A percentile compares a stretch with the other conserved stretches of the same genome.
These are phyloP conservation scores for Amphipoea lucens DNA, from an alignment of 2,888 invertebrate genomes.

Conservation along the genomic window DNA sequence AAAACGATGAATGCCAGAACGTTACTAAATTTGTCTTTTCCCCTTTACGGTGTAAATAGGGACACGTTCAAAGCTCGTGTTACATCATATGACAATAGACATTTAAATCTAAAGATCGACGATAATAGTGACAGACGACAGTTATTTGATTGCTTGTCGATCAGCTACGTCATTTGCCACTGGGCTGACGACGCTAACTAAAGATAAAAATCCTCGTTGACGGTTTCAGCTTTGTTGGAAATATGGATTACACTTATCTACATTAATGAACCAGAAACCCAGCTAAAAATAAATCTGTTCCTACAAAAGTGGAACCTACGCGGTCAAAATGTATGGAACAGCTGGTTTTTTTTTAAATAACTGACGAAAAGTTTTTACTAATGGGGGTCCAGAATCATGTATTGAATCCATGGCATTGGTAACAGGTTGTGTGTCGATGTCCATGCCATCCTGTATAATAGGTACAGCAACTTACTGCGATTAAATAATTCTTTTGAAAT, in stretches of 20 bases:
- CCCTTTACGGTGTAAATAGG: conserved; percentile 21
- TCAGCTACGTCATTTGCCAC: conserved; percentile 18
- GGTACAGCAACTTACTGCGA: not conserved
- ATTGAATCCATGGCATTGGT: not conserved
- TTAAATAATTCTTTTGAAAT: not conserved
- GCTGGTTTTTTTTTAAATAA: not conserved
- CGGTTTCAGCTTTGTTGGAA: conserved; percentile 1
- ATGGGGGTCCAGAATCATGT: not conserved
- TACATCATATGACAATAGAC: conserved; percentile 29
- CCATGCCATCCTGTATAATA: too few species aligned
- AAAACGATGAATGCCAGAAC: conserved; percentile 4
- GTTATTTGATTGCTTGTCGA: conserved; percentile 16
- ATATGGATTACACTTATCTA: conserved; percentile 26
- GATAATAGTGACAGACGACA: conserved; percentile 20
- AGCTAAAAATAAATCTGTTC: not conserved
- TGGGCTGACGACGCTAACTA: conserved; percentile 3
- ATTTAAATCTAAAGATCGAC: conserved; percentile 38
- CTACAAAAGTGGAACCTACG: too few species aligned
- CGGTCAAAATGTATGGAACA: not conserved
- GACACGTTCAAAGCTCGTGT: conserved; percentile 18
- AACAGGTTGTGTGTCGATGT: not conserved
- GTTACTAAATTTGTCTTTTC: conserved; percentile 23
- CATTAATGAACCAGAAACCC: conserved; percentile 19
- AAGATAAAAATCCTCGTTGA: conserved; percentile 31
- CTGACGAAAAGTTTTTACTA: not conserved